Evolutionary conservation across 2,797 vertebrate genomes (phyloP), one percentile per base, ranked within the genome.

Genomic region (Emys orbicularis): DNA sequence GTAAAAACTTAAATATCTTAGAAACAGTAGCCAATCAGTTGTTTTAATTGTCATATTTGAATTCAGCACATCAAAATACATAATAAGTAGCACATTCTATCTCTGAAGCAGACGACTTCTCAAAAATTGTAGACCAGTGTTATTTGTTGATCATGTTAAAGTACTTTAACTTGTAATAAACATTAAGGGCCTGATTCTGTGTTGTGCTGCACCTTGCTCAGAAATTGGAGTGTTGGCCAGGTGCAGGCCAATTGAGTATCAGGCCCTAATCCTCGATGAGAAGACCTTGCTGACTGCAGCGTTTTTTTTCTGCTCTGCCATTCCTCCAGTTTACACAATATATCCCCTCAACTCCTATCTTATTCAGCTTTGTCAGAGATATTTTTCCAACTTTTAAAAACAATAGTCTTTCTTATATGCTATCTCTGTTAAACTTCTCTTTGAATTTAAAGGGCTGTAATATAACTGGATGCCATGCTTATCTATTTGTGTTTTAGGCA

Each of bases 231-330:
- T 6, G 2, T 15, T 54, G 56, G 0, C 61, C 0, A 12, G 11
- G 27, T n/a, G 29, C 76, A 2, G 1, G 1, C 27, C 5, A 18
- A 27, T 68, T 1, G 3, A 25, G 34, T 56, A 29, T 4, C 6
- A 11, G 57, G 29, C 31, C 5, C 34, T 37, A 2, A 19, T 8
- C 25, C 82, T 53, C 1, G 21, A 47, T 57, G 27, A 83, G 41
- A 59, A 82, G 34, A 11, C 8, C 27, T 31, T 19, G 12, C 57
- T 5, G 18, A 41, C 19, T 3, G 31, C 50, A 47, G n/a, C 4
- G 0, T 0, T 59, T 31, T 27, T 41, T 41, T 76, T 34, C 6
- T 4, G 1, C 18, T 37, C 8, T 19, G 6, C 13, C 34, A 65
- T n/a, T 65, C 16, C 34, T 34, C 25, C 37, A 5, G 16, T 74